Evolutionary conservation across 2,888 invertebrate species (phyloP), one percentile per base, ranked within the genome.

Genomic region (Lycaena phlaeas): DNA sequence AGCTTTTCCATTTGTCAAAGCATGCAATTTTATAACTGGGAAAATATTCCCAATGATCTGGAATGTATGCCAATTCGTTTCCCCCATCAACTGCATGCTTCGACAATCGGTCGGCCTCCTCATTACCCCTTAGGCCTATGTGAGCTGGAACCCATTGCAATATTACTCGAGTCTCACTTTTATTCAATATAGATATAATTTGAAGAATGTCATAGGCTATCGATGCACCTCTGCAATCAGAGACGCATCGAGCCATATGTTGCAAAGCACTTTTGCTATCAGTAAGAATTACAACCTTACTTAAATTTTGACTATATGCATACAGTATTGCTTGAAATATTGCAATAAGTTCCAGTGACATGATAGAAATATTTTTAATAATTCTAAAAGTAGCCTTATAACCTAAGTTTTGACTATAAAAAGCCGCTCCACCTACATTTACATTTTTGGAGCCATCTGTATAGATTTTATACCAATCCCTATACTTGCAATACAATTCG

Each of bases 341-440:
- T 30, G 40, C 40, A 40, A 43, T 27, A 25, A 43, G 36, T 36
- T 40, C 43, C 18, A 36, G 15, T 12, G 43, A 36, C 43, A 36
- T 43, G 29, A 43, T 43, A 7, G 28, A 17, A 9, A 43, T 17
- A 25, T 43, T 15, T 15, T 18, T 7, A 28, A 5, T 34, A 7
- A 36, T 29, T 40, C 40, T 43, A 36, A 25, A 40, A n/a, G n/a
- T n/a, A n/a, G n/a, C n/a, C n/a, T n/a, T n/a, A n/a, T 12, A 12
- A 4, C 6, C 12, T 12, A 4, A 12, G 7, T 27, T 7, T 27
- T 27, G 11, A 2, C 7, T 12, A 27, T 11, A 27, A 12, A 27
- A 27, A 6, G 27, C 11, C 7, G 27, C 27, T 5, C 27, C 11
- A 27, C 11, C 12, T 7, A 11, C 27, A 27, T 27, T 5, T 10